Evolutionary conservation across 2,113 vertebrate genomes (phyloP), one percentile per base, ranked within the genome.

Genomic region (Corydoras sp.): DNA sequence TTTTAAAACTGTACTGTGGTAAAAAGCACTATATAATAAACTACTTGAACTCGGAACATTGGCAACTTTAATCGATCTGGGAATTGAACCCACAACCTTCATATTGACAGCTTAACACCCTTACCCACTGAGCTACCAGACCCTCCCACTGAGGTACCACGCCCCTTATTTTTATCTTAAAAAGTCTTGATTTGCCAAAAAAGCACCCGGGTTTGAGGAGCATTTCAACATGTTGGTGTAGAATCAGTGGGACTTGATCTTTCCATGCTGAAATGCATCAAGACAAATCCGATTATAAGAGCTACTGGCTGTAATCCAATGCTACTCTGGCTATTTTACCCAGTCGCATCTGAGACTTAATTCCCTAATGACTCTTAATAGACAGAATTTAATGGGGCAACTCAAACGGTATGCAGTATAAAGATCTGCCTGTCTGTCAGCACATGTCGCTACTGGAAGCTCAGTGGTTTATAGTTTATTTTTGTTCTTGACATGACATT

Each of bases 291-390:
- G 58, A 62, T 65, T 35, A 24, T 24, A 14, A 49, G 30, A 61
- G 69, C 68, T 71, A 58, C 71, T 60, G n/a, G 58, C 60, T 32
- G 58, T 70, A 73, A 75, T 77, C 59, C 75, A 80, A 77, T 63
- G 60, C 68, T 43, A 59, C 69, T 64, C 32, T 60, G 35, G 54
- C 49, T 43, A 71, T 72, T 48, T 69, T 59, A 59, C 58, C 53
- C 18, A 60, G 18, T 60, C 18, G 61, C 71, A 68, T 72, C 71
- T 67, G 74, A 78, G 81, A 80, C 73, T 80, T 78, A 75, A 81
- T 80, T 77, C 74, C 69, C 77, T 81, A 81, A 83, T 79, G 75
- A 63, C 51, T 68, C 62, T 72, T 65, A 65, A 61, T 69, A 63
- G 69, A 64, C 68, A 31, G 61, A 29, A 68, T 71, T 58, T 70